A percentile compares a stretch with the other conserved stretches of the same genome.
phyloP scores from a whole-genome alignment of 2,888 invertebrate genomes.

The Sceliomorpha sp. region DNA sequence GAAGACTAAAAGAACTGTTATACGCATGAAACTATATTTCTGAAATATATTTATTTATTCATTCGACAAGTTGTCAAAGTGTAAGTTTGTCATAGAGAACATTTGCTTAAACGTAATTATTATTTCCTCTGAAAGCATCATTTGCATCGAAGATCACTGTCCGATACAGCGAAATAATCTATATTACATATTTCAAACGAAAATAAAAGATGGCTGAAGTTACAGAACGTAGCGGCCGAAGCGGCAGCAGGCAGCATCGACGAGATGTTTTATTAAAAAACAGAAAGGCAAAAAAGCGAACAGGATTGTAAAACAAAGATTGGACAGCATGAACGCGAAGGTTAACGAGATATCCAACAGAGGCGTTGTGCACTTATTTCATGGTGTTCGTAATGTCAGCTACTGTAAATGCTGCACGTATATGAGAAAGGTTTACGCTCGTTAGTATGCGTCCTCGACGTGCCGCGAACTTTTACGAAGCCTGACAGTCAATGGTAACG shows the following conservation, averaged over 20 bases:
- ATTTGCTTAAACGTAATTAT: too few relatives aligned
- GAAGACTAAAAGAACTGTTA: too few relatives aligned
- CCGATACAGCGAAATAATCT: too few relatives aligned
- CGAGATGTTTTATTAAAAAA: conserved; percentile 15
- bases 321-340: conserved; percentile 42
- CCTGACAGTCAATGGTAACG: conserved; percentile 36
- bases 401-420: conserved; percentile 23
- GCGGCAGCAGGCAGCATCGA: conserved; percentile 3
- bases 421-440: conserved; percentile 27
- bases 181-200: too few relatives aligned
- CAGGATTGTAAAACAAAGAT: conserved; percentile 15
- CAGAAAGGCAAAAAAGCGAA: too few relatives aligned
- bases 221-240: too few relatives aligned
- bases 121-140: background rate
- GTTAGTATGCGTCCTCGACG: conserved; percentile 48
- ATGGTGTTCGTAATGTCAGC: conserved; percentile 43
- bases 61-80: too few relatives aligned
- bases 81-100: too few relatives aligned
- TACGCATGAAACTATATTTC: too few relatives aligned
- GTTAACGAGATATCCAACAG: conserved; percentile 50
- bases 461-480: conserved; percentile 50
- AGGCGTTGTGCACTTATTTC: conserved; percentile 42
- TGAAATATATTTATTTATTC: too few relatives aligned
- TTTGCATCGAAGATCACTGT: too few relatives aligned
- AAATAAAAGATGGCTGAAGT: too few relatives aligned